Evolutionary conservation across 1,140 invertebrate species (phyloP), one percentile per base, ranked within the genome.

Genomic region (Hirudo medicinalis): DNA sequence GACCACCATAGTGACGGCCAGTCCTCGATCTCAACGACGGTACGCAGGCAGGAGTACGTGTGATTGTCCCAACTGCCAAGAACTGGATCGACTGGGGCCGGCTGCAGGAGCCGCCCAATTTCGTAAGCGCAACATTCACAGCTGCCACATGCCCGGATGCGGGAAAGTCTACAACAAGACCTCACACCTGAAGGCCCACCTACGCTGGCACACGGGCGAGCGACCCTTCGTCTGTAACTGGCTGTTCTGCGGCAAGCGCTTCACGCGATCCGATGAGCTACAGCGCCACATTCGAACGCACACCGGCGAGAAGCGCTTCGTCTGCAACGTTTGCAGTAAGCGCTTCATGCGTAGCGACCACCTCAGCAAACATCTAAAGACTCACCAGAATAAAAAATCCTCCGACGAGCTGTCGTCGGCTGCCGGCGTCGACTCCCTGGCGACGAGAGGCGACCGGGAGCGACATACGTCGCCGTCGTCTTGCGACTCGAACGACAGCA

Each of bases 131-230:
- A 84, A 85, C 72, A 91, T 93, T 77, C 95, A 98, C 79, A 89
- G 94, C 63, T 98, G 94, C 82, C 94, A 97, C 84, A 94, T 97
- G 82, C 91, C 92, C 0, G 92, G 92, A 32, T 97, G 94, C 83
- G 91, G 91, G 53, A 97, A 97, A 84, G 92, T 96, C 69, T 97
- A 89, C 78, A 87, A 87, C 29, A 89, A 89, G 77, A 88, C 87
- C 70, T 88, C 87, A 13, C 88, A 89, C 79, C 81, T 89, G 11
- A 87, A 88, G 75, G 87, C 88, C 9, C 88, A 89, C 79, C 80
- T 88, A 6, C 79, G 87, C 72, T 86, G 81, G 54, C 80, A 80
- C 71, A 74, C 79, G 0, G 81, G 82, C 1, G 81, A 83, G 69
- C 71, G 80, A 13, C 82, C 82, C n/a, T 83, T 82, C 72, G 78